These are phyloP conservation scores for Enoplosus armatus DNA, from an alignment of 2,797 vertebrate species.

Conservation along the genomic window DNA sequence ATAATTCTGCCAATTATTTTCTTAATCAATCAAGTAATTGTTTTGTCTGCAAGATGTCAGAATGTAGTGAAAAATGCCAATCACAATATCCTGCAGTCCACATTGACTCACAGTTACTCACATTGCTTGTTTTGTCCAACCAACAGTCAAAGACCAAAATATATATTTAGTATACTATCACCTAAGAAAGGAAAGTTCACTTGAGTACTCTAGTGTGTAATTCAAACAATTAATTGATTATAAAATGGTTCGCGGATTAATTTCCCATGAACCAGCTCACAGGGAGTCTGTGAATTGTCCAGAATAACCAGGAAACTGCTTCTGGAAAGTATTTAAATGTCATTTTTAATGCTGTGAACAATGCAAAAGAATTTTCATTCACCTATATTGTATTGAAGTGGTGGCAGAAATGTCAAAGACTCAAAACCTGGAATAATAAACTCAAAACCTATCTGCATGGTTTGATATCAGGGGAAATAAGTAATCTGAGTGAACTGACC, in stretches of 20 bases:
- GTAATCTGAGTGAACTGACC: background rate
- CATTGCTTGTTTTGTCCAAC: background rate
- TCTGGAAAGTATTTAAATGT: background rate
- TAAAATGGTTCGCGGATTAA: background rate
- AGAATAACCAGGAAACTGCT: background rate
- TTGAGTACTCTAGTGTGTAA: background rate
- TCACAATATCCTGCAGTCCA: background rate
- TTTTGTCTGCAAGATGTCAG: background rate
- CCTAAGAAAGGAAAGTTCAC: background rate
- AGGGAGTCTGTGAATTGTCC: background rate
- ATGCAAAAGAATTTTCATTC: background rate
- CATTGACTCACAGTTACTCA: background rate
- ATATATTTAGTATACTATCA: background rate
- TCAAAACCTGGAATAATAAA: constrained; percentile 14
- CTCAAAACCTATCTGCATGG: background rate
- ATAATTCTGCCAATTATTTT: background rate
- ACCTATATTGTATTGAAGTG: background rate
- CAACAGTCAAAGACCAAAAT: background rate
- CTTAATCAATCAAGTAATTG: background rate
- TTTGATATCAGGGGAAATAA: background rate
- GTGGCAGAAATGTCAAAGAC: constrained; percentile 14
- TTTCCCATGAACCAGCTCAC: background rate
- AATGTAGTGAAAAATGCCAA: background rate
- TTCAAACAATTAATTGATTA: background rate
- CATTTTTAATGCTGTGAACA: constrained; percentile 11